phyloP scores from a whole-genome alignment of 2,888 invertebrate species.

The Drosophila incognita region DNA sequence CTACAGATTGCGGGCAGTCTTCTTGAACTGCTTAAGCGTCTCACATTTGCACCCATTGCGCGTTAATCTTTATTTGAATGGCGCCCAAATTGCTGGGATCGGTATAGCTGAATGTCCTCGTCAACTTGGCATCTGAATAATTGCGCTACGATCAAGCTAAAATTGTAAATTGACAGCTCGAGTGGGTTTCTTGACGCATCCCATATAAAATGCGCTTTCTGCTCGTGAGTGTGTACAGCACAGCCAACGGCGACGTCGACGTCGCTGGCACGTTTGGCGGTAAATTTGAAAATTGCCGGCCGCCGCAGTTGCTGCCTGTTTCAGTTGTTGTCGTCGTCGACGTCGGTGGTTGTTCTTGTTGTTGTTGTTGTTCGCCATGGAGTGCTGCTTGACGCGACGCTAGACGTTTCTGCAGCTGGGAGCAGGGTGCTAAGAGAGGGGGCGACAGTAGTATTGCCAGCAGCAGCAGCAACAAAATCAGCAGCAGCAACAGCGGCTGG shows the following conservation, averaged over 20 bases:
- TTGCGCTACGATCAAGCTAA: conserved; percentile 77
- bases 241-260: conserved; percentile 73
- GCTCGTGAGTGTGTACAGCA: conserved; percentile 81
- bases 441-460: conserved; percentile 15
- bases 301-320: conserved; percentile 55
- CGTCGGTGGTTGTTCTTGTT: conserved; percentile 34
- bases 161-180: conserved; percentile 77
- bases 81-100: conserved; percentile 8
- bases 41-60: conserved; percentile 62
- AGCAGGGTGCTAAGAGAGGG: conserved; percentile 13
- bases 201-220: conserved; percentile 84
- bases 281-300: conserved; percentile 84
- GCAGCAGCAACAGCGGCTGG: conserved; percentile 33
- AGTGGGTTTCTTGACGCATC: conserved; percentile 90
- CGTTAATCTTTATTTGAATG: conserved; percentile 56
- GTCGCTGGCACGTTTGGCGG: conserved; percentile 83
- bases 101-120: conserved; percentile 32
- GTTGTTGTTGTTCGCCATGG: conserved; percentile 50
- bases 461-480: background rate
- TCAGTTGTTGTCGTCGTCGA: conserved; percentile 34
- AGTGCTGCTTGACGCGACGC: conserved; percentile 35
- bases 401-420: conserved; percentile 39
- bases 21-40: conserved; percentile 64
- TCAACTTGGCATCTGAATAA: conserved; percentile 55
- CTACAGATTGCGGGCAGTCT: conserved; percentile 88